A percentile compares a stretch with the other conserved stretches of the same genome.
These are phyloP conservation scores for Chinchilla lanigera DNA, from an alignment of 2,113 vertebrate species.

Conservation along the genomic window DNA sequence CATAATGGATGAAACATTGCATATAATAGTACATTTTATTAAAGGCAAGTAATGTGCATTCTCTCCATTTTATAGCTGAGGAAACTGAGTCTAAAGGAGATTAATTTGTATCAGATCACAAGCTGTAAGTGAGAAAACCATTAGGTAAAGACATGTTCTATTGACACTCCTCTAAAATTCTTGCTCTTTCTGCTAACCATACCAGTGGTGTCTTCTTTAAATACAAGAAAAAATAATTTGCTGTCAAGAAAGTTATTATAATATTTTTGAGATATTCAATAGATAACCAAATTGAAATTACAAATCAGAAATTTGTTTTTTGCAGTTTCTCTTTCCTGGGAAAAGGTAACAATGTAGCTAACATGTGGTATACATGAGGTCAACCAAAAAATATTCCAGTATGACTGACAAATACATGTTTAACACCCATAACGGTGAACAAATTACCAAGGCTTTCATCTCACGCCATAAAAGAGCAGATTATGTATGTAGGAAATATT, in stretches of 20 bases:
- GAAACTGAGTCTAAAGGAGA: conserved; percentile 3
- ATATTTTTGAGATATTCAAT: not conserved
- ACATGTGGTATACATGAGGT: not conserved
- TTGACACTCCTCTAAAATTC: conserved; percentile 1
- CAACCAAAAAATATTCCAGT: not conserved
- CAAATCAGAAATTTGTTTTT: conserved; percentile 25
- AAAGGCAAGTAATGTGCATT: not conserved
- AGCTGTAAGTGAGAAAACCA: not conserved
- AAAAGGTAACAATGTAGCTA: not conserved
- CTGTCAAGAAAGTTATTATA: conserved; percentile 15
- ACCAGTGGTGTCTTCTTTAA: conserved; percentile 32
- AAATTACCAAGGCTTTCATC: not conserved
- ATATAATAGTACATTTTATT: not conserved
- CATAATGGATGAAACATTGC: not conserved
- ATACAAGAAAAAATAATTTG: not conserved
- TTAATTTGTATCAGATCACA: not conserved
- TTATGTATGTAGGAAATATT: not conserved
- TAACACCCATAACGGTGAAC: conserved; percentile 1
- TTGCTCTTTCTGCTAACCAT: not conserved
- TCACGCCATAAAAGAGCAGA: not conserved
- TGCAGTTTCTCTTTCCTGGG: not conserved
- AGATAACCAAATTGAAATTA: conserved; percentile 45
- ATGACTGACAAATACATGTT: not conserved
- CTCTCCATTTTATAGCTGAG: not conserved
- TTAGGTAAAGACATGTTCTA: conserved; percentile 5